Evolutionary conservation across 2,888 invertebrate genomes (phyloP).

Genomic region (Stratiomys singularior): DNA sequence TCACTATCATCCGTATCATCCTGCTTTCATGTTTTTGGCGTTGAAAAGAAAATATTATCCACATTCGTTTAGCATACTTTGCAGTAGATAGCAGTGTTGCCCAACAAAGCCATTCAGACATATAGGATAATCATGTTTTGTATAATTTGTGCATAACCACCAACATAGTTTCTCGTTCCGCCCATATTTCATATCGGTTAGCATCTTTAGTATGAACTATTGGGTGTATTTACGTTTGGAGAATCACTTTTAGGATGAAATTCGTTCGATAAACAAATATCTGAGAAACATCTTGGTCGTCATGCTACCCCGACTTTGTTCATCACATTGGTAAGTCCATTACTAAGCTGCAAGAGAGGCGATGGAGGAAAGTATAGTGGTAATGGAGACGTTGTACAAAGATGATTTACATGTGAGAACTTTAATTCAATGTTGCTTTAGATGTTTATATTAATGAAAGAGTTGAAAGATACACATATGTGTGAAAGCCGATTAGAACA

Average conservation of each 20-base stretch:
- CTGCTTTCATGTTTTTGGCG: too few relatives aligned
- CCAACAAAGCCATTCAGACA: background rate
- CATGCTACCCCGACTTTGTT: background rate
- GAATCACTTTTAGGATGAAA: constrained; percentile 47
- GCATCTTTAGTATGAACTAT: background rate
- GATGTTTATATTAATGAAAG: constrained; percentile 31
- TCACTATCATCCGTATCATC: background rate
- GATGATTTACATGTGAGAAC: constrained; percentile 38
- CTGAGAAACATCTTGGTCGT: constrained; percentile 33
- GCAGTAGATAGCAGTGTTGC: background rate
- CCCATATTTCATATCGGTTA: background rate
- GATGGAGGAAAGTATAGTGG: background rate
- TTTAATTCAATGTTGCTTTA: background rate
- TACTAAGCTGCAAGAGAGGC: background rate
- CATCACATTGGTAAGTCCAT: background rate
- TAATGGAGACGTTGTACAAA: background rate
- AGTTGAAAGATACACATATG: constrained; percentile 21
- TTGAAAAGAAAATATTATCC: background rate
- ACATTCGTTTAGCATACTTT: background rate
- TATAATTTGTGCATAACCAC: too few relatives aligned
- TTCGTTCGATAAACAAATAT: constrained; percentile 49
- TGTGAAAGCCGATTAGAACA: background rate
- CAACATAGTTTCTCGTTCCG: background rate
- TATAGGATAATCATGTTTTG: background rate
- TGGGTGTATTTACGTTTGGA: constrained; percentile 29